A percentile compares a stretch with the other conserved stretches of the same genome.
Conservation (phyloP, 2,888 invertebrate species). For the Amorpha juglandis region DNA sequence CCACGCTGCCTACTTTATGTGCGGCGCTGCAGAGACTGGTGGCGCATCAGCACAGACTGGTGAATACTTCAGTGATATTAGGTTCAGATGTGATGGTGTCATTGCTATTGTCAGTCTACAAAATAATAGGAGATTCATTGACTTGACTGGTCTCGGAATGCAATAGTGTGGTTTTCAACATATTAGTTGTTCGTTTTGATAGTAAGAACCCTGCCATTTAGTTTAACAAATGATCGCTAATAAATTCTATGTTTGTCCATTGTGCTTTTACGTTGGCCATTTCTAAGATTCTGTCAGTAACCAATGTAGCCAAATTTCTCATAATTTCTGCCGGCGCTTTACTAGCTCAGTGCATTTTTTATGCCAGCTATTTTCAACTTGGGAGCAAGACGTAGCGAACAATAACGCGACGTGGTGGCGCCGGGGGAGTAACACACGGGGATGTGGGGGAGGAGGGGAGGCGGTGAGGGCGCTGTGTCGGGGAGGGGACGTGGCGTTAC, state of each 20-base stretch:
- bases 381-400: slow-evolving; percentile 66
- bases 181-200: not conserved
- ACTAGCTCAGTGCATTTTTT: no score
- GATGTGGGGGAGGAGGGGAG: slow-evolving; percentile 50
- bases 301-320: no score
- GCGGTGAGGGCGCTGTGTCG: slow-evolving; percentile 88
- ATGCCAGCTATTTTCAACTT: slow-evolving; percentile 61
- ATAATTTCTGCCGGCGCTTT: no score
- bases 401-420: slow-evolving; percentile 64
- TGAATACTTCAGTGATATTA: slow-evolving; percentile 46
- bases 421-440: slow-evolving; percentile 40
- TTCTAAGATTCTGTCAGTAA: no score
- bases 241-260: not conserved
- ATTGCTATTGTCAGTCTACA: not conserved
- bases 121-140: no score
- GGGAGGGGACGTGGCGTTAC: slow-evolving; percentile 94
- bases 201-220: not conserved
- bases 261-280: no score
- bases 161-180: not conserved
- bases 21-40: slow-evolving; percentile 93
- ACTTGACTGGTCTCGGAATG: no score
- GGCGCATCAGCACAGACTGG: slow-evolving; percentile 92
- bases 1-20: slow-evolving; percentile 93
- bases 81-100: not conserved
- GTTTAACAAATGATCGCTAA: not conserved